phyloP scores from a whole-genome alignment of 2,797 vertebrate species.

The Myripristis jacobus region DNA sequence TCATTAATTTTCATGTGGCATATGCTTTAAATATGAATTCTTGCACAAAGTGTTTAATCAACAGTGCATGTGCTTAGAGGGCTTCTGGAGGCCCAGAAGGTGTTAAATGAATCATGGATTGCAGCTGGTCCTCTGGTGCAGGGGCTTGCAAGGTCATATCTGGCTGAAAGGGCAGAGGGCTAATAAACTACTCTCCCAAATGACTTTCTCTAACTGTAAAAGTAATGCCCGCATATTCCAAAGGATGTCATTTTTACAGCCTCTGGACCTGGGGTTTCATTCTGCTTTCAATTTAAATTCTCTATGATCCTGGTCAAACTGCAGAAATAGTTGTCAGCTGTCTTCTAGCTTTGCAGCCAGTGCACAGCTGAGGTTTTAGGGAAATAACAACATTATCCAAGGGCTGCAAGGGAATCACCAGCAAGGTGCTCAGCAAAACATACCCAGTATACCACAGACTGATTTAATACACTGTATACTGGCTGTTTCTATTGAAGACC shows the following conservation, averaged over 20 bases:
- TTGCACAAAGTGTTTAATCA: constrained; percentile 79
- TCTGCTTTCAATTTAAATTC: constrained; percentile 67
- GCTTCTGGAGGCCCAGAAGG: constrained; percentile 72
- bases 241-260: constrained; percentile 67
- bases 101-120: constrained; percentile 83
- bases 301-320: constrained; percentile 42
- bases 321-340: constrained; percentile 45
- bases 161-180: constrained; percentile 74
- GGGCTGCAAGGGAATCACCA: neutral
- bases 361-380: constrained; percentile 18
- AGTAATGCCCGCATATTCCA: constrained; percentile 68
- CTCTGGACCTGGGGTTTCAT: constrained; percentile 47
- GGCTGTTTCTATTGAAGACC: neutral
- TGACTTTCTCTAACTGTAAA: constrained; percentile 72
- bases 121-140: constrained; percentile 75
- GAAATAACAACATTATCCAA: neutral
- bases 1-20: constrained; percentile 79
- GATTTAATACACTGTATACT: neutral
- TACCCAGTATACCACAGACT: neutral
- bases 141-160: constrained; percentile 76
- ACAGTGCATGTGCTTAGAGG: constrained; percentile 68
- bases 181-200: constrained; percentile 77
- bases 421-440: neutral
- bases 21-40: constrained; percentile 81
- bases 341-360: constrained; percentile 31